Evolutionary conservation across 2,797 vertebrate species (phyloP), one percentile per base, ranked within the genome.

Genomic region (Anas flavirostris): DNA sequence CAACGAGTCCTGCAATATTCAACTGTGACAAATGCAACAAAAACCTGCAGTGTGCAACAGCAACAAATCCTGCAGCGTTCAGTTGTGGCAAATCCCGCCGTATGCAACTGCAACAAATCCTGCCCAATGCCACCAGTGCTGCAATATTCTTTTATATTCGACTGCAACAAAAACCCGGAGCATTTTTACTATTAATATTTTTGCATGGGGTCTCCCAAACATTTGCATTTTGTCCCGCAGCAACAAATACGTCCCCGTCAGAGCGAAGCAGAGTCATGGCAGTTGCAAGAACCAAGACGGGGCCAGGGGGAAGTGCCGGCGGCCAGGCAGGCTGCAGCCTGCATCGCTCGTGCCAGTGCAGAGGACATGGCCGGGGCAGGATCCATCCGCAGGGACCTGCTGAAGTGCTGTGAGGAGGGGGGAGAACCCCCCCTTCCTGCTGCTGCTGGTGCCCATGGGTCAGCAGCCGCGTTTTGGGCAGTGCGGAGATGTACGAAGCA

Each of bases 381-480:
- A 35, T 50, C 28, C 16, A 0, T 18, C 73, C 58, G 10, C 12
- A 2, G 62, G 35, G 28, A 52, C 50, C 50, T 52, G 50, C 50
- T 26, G 48, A 26, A 26, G 26, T 28, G 50, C 50, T 15, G 25
- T 26, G 26, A 52, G 25, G 50, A 52, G 5, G 7, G 44, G 10
- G 5, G 9, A 22, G 63, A 76, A 85, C 12, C 18, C 43, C 39
- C 19, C 9, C 73, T 78, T 11, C 5, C 41, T 12, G 25, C 48
- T 8, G 60, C 26, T 23, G 7, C 5, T 5, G 1, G 44, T 19
- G 8, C 48, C 1, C 2, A 22, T 0, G 3, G 28, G 1, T 18
- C 3, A 1, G 31, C 2, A 11, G 8, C 28, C 10, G 62, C 15
- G 7, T 56, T 80, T 10, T 68, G 63, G 39, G 62, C 39, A 43